Evolutionary conservation across 2,797 vertebrate genomes (phyloP), one percentile per base, ranked within the genome.

Genomic region (Cirrhinus molitorella): DNA sequence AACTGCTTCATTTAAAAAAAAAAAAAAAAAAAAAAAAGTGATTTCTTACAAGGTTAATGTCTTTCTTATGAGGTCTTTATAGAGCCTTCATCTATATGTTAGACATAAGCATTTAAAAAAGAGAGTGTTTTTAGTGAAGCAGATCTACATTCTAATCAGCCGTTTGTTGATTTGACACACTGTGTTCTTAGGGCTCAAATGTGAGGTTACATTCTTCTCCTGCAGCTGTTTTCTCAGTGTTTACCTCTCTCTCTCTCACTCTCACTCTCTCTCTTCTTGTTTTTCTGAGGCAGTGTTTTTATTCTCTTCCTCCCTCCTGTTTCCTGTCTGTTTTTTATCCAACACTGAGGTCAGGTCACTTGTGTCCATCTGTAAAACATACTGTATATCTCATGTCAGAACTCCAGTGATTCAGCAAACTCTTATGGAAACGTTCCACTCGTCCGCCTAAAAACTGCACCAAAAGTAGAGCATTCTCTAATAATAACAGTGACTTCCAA

Each of bases 181-280:
- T 31, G 57, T 61, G 3, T 12, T 77, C 34, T 66, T 66, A 23
- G 28, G 12, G 43, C n/a, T 40, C 47, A 74, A 4, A 74, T 76
- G 75, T 77, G 79, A 72, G 73, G 49, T 80, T 74, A 85, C 47
- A n/a, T 63, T 73, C 57, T 49, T 80, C 67, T 71, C 43, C 80
- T 85, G 86, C 70, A 85, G 83, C 70, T 82, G 86, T 85, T 85
- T 81, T n/a, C 78, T 80, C 23, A 74, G 71, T 75, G 59, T 82
- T 67, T 75, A 61, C 75, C 28, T 59, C 43, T 14, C 55, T n/a
- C 73, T 10, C 45, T 47, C 43, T 43, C 31, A 13, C 31, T 34
- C 31, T 34, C 40, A 8, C 37, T 43, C 40, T 10, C 40, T 43
- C 53, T 47, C 21, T 16, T 43, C 43, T 34, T 65, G 61, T 74